Evolutionary conservation across 2,888 invertebrate species (phyloP), one percentile per base, ranked within the genome.

Genomic region (Volucella bombylans): DNA sequence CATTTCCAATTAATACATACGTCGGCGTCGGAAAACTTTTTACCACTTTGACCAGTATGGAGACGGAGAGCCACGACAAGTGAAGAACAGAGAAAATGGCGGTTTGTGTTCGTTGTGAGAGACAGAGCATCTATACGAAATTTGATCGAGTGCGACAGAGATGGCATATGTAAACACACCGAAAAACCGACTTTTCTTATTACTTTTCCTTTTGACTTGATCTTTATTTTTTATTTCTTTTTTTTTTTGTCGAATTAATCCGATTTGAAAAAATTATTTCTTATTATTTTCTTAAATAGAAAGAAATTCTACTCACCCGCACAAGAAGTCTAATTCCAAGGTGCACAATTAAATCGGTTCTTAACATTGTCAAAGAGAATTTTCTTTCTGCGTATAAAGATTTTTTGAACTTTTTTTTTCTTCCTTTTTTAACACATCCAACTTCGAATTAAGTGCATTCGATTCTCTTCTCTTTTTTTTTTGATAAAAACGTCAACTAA

Each of bases 1-100:
- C 54, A 71, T 81, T 82, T 59, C 62, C 69, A 57, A 57, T 80
- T 74, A 81, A 57, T 79, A 54, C 31, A 64, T 72, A 31, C 55
- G 72, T 50, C 71, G 71, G 12, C 50, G 68, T 61, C 50, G 71
- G 81, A 77, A 85, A 81, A 77, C 81, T 72, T 80, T 85, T 83
- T 83, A 62, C 80, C 83, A 83, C 80, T 80, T 83, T 61, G 79
- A 64, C 81, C 62, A 85, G 68, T 55, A 77, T 31, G 31, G 6
- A 31, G 31, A 31, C 31, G 31, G 85, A 55, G 72, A 85, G 80
- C 81, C 81, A 81, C 85, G 81, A 81, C 81, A 85, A 77, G 81
- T 85, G 81, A 81, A 68, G 81, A 80, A 85, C 31, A 85, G 76
- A 85, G 85, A 85, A 85, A 85, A 85, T 85, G 85, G 85, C 85